Evolutionary conservation across 2,888 invertebrate species (phyloP).

Genomic region (Gasteruption jaculator): DNA sequence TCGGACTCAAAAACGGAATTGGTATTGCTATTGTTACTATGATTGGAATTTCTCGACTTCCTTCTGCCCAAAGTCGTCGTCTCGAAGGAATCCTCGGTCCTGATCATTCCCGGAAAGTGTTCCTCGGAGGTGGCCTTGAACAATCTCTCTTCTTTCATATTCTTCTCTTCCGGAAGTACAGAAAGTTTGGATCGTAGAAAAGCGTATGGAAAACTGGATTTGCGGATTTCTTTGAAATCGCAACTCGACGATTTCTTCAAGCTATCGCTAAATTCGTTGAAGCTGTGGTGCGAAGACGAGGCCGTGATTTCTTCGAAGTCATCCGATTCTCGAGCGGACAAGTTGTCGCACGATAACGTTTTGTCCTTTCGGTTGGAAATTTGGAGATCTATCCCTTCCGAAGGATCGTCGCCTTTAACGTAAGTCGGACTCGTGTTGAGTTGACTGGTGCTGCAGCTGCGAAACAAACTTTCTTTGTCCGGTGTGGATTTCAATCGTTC

Average conservation of each 20-base stretch:
- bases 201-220: slow-evolving; percentile 72
- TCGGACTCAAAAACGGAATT: too few species aligned
- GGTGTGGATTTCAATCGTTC: slow-evolving; percentile 51
- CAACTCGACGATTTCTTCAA: slow-evolving; percentile 37
- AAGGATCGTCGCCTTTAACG: slow-evolving; percentile 74
- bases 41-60: slow-evolving; percentile 32
- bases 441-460: slow-evolving; percentile 75
- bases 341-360: slow-evolving; percentile 46
- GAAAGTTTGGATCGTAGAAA: slow-evolving; percentile 73
- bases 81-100: slow-evolving; percentile 42
- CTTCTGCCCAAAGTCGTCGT: slow-evolving; percentile 46
- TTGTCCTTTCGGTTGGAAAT: slow-evolving; percentile 41
- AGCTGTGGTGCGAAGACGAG: slow-evolving; percentile 20
- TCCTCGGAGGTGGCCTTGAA: slow-evolving; percentile 61
- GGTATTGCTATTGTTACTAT: too few species aligned
- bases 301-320: slow-evolving; percentile 28
- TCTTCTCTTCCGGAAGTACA: slow-evolving; percentile 71
- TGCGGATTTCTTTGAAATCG: slow-evolving; percentile 52
- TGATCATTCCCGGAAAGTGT: slow-evolving; percentile 51
- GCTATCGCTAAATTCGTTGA: slow-evolving; percentile 38
- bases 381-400: slow-evolving; percentile 70
- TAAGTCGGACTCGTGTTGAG: slow-evolving; percentile 62
- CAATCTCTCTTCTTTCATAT: slow-evolving; percentile 53
- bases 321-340: slow-evolving; percentile 32
- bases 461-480: slow-evolving; percentile 58